A percentile compares a stretch with the other conserved stretches of the same genome.
Evolutionary conservation across 1,140 invertebrate genomes (phyloP).

Genomic region (Diachasma alloeum): DNA sequence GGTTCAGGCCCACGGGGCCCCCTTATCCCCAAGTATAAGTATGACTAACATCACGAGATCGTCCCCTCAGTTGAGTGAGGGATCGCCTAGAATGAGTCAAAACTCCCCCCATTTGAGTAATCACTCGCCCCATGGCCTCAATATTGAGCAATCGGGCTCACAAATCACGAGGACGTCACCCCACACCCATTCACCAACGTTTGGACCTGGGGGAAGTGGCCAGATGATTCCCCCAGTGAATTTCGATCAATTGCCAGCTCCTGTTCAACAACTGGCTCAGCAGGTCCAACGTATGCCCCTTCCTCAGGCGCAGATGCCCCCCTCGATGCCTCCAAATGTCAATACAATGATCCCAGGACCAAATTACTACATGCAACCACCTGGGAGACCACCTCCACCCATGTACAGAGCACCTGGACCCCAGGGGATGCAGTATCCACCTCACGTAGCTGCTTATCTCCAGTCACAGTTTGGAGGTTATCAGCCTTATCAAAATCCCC

Average conservation of each 20-base stretch:
- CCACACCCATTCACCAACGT: slow-evolving; percentile 50
- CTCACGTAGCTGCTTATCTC: slow-evolving; percentile 46
- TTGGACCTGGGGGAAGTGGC: background rate
- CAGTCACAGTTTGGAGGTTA: slow-evolving; percentile 49
- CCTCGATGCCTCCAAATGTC: slow-evolving; percentile 52
- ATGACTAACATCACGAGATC: slow-evolving; percentile 14
- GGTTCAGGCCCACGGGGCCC: slow-evolving; percentile 52
- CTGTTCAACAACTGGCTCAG: slow-evolving; percentile 64
- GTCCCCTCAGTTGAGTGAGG: slow-evolving; percentile 43
- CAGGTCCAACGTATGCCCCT: slow-evolving; percentile 64
- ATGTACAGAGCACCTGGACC: slow-evolving; percentile 55
- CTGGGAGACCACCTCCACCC: slow-evolving; percentile 57
- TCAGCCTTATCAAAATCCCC: slow-evolving; percentile 39
- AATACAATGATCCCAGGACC: slow-evolving; percentile 55
- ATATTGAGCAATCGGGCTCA: slow-evolving; percentile 29
- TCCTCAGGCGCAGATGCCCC: slow-evolving; percentile 55
- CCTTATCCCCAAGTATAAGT: slow-evolving; percentile 51
- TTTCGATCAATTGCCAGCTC: slow-evolving; percentile 62
- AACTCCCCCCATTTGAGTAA: slow-evolving; percentile 46
- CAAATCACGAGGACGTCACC: slow-evolving; percentile 46
- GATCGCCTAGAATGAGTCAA: slow-evolving; percentile 34
- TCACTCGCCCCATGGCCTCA: slow-evolving; percentile 41
- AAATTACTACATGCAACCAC: slow-evolving; percentile 53
- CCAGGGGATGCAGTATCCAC: slow-evolving; percentile 53
- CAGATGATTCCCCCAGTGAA: slow-evolving; percentile 53